Conservation (phyloP, 2,888 invertebrate species). For the Rhamphomyia laevipes region DNA sequence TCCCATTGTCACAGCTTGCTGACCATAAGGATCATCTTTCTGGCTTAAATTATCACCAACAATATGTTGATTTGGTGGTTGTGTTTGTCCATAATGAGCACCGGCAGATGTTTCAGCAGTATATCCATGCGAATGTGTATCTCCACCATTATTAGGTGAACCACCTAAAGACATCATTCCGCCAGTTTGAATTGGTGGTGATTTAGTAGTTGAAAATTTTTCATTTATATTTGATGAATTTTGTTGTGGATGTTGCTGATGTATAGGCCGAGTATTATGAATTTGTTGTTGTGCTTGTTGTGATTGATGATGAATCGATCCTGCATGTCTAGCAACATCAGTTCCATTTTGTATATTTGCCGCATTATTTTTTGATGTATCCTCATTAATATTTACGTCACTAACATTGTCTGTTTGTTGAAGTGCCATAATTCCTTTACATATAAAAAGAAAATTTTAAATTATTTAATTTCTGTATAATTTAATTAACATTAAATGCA, state of each 20-base stretch:
- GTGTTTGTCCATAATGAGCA: conserved; percentile 14
- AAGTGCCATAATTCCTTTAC: conserved; percentile 20
- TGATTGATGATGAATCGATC: conserved; percentile 22
- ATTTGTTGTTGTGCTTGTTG: conserved; percentile 22
- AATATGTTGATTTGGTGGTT: conserved; percentile 20
- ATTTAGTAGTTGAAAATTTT: conserved; percentile 9
- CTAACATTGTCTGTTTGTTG: conserved; percentile 22
- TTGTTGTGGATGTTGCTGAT: conserved; percentile 22
- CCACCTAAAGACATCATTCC: conserved; percentile 5
- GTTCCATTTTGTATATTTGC: conserved; percentile 1
- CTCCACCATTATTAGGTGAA: conserved; percentile 10
- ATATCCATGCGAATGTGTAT: conserved; percentile 24
- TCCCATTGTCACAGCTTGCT: conserved; percentile 19
- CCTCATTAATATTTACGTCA: conserved; percentile 19
- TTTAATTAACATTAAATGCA: too few species aligned
- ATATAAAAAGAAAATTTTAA: too few species aligned
- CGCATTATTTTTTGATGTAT: conserved; percentile 13
- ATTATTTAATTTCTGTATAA: too few species aligned
- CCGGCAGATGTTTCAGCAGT: conserved; percentile 30
- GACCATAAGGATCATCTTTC: conserved; percentile 32
- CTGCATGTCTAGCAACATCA: conserved; percentile 1
- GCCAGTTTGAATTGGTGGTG: conserved; percentile 10
- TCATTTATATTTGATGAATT: conserved; percentile 9
- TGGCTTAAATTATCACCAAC: conserved; percentile 28
- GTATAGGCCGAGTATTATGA: conserved; percentile 8